phyloP scores from a whole-genome alignment of 2,888 invertebrate genomes.

The Philaethria dido region DNA sequence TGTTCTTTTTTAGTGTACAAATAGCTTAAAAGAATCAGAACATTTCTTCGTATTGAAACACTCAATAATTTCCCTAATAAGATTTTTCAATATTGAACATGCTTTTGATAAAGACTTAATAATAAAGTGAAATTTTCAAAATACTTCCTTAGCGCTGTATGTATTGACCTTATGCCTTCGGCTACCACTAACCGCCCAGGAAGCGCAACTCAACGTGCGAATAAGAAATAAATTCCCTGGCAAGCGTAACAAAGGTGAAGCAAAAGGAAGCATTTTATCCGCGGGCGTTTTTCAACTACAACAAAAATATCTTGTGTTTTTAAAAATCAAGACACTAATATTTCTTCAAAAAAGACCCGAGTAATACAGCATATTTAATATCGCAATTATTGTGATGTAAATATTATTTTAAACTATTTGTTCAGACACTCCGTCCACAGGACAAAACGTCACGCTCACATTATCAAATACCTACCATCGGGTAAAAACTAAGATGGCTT shows the following conservation, averaged over 20 bases:
- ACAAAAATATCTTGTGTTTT: conserved; percentile 40
- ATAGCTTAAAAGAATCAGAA: no score
- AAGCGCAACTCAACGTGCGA: conserved; percentile 80
- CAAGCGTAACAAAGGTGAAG: conserved; percentile 83
- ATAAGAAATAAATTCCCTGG: conserved; percentile 81
- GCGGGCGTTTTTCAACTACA: conserved; percentile 54
- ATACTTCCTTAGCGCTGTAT: conserved; percentile 4
- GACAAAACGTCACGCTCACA: no score
- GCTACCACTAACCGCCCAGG: conserved; percentile 79
- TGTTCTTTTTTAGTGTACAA: no score
- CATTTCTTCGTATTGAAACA: no score
- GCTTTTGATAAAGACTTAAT: background rate
- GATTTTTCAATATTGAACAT: background rate
- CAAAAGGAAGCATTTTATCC: conserved; percentile 76
- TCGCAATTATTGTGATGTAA: no score
- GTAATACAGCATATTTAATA: no score
- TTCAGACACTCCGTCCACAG: no score
- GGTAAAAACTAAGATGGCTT: no score
- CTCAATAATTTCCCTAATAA: background rate
- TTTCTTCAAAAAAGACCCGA: background rate
- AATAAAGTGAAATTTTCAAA: background rate
- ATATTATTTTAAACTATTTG: no score
- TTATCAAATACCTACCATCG: no score
- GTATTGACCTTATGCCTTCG: conserved; percentile 55
- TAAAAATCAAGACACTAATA: conserved; percentile 10